These are phyloP conservation scores for Atrichornis clamosus DNA, from an alignment of 2,113 vertebrate genomes.

Conservation along the genomic window DNA sequence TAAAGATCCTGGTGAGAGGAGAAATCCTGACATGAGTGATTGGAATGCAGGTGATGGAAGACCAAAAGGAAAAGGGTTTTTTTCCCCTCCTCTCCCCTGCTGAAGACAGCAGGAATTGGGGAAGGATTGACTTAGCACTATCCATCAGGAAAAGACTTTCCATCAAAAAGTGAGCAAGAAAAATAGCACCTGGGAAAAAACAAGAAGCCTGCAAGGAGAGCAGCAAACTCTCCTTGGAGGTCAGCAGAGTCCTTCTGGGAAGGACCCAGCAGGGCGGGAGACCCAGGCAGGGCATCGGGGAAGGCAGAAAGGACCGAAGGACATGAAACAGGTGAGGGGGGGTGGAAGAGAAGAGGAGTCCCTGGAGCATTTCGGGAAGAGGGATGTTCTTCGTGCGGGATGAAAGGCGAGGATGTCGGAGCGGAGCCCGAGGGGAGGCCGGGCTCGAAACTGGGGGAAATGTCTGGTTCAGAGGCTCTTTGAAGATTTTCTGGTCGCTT, in stretches of 20 bases:
- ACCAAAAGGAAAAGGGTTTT: background rate
- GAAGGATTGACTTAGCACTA: slow-evolving; percentile 45
- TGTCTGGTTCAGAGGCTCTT: background rate
- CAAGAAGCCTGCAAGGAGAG: background rate
- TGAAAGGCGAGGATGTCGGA: background rate
- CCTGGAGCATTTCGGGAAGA: background rate
- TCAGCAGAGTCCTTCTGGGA: background rate
- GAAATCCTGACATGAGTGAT: slow-evolving; percentile 52
- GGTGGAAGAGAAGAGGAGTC: background rate
- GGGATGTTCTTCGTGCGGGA: background rate
- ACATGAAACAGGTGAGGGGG: background rate
- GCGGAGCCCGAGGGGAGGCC: background rate
- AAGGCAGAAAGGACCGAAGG: background rate
- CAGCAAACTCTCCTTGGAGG: background rate
- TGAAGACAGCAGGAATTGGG: slow-evolving; percentile 53
- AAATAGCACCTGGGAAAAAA: slow-evolving; percentile 3
- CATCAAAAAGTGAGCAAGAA: slow-evolving; percentile 56
- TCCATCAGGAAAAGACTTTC: slow-evolving; percentile 64
- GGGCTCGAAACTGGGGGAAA: accelerated
- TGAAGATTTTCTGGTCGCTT: slow-evolving; percentile 3
- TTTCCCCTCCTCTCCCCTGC: background rate
- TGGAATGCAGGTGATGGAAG: slow-evolving; percentile 37
- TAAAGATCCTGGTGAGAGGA: background rate
- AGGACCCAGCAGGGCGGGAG: background rate
- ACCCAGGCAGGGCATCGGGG: background rate